A percentile compares a stretch with the other conserved stretches of the same genome.
phyloP scores from a whole-genome alignment of 2,888 invertebrate genomes.

The Rutpela maculata region DNA sequence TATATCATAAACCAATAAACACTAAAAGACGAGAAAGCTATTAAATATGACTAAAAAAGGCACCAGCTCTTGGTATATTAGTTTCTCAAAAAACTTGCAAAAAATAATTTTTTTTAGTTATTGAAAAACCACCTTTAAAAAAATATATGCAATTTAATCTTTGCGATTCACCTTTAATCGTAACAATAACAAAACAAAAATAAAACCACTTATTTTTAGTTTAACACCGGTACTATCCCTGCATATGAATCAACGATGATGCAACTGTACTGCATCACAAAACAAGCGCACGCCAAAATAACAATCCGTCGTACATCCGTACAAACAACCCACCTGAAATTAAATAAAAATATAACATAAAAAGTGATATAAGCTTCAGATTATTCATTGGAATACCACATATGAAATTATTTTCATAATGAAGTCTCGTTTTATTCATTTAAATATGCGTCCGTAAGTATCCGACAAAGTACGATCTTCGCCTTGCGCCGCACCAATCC shows the following conservation, averaged over 20 bases:
- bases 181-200: too few species aligned
- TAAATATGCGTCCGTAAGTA: background rate
- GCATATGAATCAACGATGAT: constrained; percentile 10
- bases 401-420: background rate
- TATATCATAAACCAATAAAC: too few species aligned
- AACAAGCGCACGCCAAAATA: background rate
- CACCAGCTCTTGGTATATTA: too few species aligned
- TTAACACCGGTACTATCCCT: background rate
- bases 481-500: background rate
- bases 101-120: too few species aligned
- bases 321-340: background rate
- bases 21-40: too few species aligned
- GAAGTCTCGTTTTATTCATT: background rate
- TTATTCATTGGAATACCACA: background rate
- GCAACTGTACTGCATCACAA: background rate
- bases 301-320: background rate
- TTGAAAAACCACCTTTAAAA: too few species aligned
- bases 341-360: background rate
- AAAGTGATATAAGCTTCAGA: background rate
- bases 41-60: too few species aligned
- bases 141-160: too few species aligned
- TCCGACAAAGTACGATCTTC: constrained; percentile 22
- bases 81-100: too few species aligned
- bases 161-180: too few species aligned
- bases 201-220: background rate